phyloP scores from a whole-genome alignment of 2,888 invertebrate species.

The Dinocampus coccinellae region DNA sequence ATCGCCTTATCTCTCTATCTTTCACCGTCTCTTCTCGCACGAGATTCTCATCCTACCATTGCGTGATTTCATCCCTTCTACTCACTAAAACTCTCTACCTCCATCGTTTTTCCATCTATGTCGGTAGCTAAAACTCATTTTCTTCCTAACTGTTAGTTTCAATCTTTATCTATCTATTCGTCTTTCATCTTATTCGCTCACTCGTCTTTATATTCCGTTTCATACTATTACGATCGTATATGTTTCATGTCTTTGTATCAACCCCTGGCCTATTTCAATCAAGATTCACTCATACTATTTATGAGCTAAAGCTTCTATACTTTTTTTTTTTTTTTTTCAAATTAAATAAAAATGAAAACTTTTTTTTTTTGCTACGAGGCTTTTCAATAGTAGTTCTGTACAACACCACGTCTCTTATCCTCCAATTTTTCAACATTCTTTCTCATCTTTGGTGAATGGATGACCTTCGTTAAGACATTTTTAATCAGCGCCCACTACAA shows the following conservation, averaged over 20 bases:
- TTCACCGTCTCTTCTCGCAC: conserved; percentile 34
- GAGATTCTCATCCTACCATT: conserved; percentile 19
- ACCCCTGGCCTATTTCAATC: not conserved
- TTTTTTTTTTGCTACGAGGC: conserved; percentile 35
- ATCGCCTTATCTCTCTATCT: conserved; percentile 56
- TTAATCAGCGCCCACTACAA: conserved; percentile 37
- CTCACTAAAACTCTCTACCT: conserved; percentile 40
- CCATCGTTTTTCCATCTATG: conserved; percentile 24
- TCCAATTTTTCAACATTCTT: not conserved
- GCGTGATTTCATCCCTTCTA: conserved; percentile 35
- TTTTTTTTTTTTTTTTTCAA: conserved; percentile 16
- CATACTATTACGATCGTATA: not conserved
- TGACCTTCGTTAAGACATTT: conserved; percentile 44
- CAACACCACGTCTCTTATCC: conserved; percentile 19
- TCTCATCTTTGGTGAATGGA: conserved; percentile 1
- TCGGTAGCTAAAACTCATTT: conserved; percentile 16
- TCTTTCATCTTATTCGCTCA: conserved; percentile 35
- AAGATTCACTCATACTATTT: not conserved
- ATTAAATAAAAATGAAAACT: conserved; percentile 42
- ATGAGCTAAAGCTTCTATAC: no score
- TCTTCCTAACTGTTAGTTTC: conserved; percentile 7
- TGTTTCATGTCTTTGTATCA: conserved; percentile 18
- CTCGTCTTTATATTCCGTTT: conserved; percentile 6
- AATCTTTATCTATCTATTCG: conserved; percentile 27
- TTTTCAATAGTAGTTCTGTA: conserved; percentile 42